These are phyloP conservation scores for Cyprinodon brontotheroides DNA, from an alignment of 2,113 vertebrate genomes.

Conservation along the genomic window DNA sequence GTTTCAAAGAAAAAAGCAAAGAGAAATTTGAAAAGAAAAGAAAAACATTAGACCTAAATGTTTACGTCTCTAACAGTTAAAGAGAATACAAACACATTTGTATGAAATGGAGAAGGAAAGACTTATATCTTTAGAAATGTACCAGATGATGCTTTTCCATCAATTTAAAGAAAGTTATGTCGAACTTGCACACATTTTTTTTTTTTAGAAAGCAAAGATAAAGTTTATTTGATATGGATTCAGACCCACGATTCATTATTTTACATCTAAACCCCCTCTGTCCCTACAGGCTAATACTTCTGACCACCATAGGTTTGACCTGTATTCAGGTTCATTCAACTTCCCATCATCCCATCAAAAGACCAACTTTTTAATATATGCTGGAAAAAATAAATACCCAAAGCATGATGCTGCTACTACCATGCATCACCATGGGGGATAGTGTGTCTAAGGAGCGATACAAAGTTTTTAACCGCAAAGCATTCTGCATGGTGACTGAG, in stretches of 20 bases:
- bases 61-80: not conserved
- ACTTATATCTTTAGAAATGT: not conserved
- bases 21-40: not conserved
- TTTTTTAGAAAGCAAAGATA: not conserved
- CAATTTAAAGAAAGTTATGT: not conserved
- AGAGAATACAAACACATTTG: not conserved
- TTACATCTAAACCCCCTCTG: not conserved
- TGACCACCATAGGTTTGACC: not conserved
- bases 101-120: not conserved
- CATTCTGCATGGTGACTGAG: not conserved
- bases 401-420: not conserved
- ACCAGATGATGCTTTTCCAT: not conserved
- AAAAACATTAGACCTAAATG: not conserved
- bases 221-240: not conserved
- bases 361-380: not conserved
- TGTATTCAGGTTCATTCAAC: not conserved
- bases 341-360: not conserved
- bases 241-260: not conserved
- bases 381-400: not conserved
- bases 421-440: no score
- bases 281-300: not conserved
- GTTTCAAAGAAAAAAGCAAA: constrained; percentile 28
- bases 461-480: not conserved
- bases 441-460: not conserved
- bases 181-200: no score